These are phyloP conservation scores for Penelope pileata DNA, from an alignment of 2,113 vertebrate species.

Conservation along the genomic window DNA sequence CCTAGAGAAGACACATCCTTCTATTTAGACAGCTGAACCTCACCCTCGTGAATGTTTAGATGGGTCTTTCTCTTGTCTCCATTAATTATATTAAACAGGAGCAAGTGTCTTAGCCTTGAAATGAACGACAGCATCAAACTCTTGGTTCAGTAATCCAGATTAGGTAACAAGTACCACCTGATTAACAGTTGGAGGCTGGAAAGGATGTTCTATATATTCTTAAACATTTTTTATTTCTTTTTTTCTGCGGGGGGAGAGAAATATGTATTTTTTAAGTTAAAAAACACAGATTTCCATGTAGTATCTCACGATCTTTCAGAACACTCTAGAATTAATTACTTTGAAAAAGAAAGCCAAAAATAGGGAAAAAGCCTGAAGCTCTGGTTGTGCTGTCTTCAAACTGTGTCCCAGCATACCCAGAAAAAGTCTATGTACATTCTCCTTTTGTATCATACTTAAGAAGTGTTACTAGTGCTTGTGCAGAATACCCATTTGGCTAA, in stretches of 20 bases:
- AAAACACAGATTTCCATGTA: background rate
- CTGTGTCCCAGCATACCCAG: background rate
- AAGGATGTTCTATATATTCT: background rate
- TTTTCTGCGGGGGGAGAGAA: too few species aligned
- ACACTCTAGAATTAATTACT: background rate
- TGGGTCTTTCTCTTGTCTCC: background rate
- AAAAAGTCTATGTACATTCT: background rate
- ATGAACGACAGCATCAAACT: background rate
- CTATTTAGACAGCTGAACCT: background rate
- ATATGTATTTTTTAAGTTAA: background rate
- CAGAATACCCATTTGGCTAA: background rate
- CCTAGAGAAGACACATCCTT: background rate
- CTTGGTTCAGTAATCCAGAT: background rate
- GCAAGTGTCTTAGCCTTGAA: background rate
- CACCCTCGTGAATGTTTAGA: background rate
- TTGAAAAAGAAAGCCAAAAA: background rate
- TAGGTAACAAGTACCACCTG: background rate
- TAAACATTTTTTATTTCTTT: background rate
- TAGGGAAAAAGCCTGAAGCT: background rate
- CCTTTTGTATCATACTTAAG: background rate
- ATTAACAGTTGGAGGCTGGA: background rate
- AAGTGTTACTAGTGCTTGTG: background rate
- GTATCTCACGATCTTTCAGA: background rate
- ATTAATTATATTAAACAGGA: background rate
- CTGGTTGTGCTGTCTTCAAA: background rate